phyloP scores from a whole-genome alignment of 1,140 invertebrate species.

The Hermetia illucens region DNA sequence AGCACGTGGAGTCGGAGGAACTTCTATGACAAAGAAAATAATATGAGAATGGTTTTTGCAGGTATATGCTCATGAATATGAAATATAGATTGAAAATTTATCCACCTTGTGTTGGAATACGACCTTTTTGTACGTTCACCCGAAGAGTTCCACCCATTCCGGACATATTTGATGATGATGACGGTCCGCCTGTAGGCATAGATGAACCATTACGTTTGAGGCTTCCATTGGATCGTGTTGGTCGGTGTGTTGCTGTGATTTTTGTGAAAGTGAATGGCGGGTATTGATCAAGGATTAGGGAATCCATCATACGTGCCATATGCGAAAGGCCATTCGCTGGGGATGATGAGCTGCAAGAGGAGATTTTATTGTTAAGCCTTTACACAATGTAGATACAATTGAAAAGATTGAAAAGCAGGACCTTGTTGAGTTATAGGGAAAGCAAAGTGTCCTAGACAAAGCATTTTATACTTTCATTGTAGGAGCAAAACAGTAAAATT shows the following conservation, averaged over 20 bases:
- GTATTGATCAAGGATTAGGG: slow-evolving; percentile 44
- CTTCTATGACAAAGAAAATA: slow-evolving; percentile 1
- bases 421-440: too few relatives aligned
- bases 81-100: not conserved
- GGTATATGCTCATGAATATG: too few relatives aligned
- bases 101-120: slow-evolving; percentile 6
- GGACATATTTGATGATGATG: not conserved
- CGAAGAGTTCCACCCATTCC: not conserved
- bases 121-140: not conserved
- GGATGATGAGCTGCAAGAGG: slow-evolving; percentile 21
- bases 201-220: slow-evolving; percentile 8
- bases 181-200: not conserved
- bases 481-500: too few relatives aligned
- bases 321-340: slow-evolving; percentile 41
- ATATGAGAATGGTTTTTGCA: too few relatives aligned
- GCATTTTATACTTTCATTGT: too few relatives aligned
- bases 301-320: slow-evolving; percentile 57
- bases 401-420: too few relatives aligned
- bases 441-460: too few relatives aligned
- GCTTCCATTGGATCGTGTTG: slow-evolving; percentile 6
- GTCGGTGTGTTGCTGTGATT: slow-evolving; percentile 35
- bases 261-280: slow-evolving; percentile 43
- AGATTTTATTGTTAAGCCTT: too few relatives aligned
- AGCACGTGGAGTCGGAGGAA: slow-evolving; percentile 7
- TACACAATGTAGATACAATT: too few relatives aligned